Percentiles rank a stretch among this genome's conserved stretches.
Evolutionary conservation across 2,797 vertebrate genomes (phyloP).

Genomic region (Poecilia velifera): DNA sequence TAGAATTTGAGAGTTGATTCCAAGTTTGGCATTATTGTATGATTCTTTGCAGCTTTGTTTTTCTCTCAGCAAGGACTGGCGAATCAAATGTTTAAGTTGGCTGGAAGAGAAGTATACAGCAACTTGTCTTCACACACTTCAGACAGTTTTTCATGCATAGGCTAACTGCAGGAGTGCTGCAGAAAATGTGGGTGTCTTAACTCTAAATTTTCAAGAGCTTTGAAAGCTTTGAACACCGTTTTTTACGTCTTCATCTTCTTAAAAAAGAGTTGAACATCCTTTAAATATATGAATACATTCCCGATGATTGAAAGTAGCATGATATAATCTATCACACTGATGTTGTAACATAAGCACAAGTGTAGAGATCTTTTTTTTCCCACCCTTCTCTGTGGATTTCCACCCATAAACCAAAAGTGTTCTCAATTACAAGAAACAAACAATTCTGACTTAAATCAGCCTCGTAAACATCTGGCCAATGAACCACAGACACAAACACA

Average conservation of each 20-base stretch:
- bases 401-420: slow-evolving; percentile 30
- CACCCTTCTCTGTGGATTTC: slow-evolving; percentile 10
- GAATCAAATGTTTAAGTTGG: slow-evolving; percentile 73
- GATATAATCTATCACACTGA: not conserved
- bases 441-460: slow-evolving; percentile 51
- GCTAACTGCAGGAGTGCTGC: slow-evolving; percentile 23
- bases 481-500: slow-evolving; percentile 47
- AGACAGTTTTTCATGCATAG: slow-evolving; percentile 50
- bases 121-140: slow-evolving; percentile 52
- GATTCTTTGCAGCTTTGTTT: slow-evolving; percentile 58
- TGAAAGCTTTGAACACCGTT: not conserved
- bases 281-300: not conserved
- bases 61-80: slow-evolving; percentile 56
- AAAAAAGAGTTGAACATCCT: not conserved
- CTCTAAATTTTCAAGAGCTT: slow-evolving; percentile 5
- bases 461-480: slow-evolving; percentile 66
- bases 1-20: slow-evolving; percentile 62
- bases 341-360: slow-evolving; percentile 4
- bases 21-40: slow-evolving; percentile 41
- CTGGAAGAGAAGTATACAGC: slow-evolving; percentile 60
- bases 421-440: slow-evolving; percentile 59
- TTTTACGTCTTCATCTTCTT: slow-evolving; percentile 14
- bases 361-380: not conserved
- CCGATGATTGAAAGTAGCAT: not conserved
- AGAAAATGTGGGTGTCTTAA: slow-evolving; percentile 33